phyloP scores from a whole-genome alignment of 92 coral and sea anemone species.

The Actinernus sp. region DNA sequence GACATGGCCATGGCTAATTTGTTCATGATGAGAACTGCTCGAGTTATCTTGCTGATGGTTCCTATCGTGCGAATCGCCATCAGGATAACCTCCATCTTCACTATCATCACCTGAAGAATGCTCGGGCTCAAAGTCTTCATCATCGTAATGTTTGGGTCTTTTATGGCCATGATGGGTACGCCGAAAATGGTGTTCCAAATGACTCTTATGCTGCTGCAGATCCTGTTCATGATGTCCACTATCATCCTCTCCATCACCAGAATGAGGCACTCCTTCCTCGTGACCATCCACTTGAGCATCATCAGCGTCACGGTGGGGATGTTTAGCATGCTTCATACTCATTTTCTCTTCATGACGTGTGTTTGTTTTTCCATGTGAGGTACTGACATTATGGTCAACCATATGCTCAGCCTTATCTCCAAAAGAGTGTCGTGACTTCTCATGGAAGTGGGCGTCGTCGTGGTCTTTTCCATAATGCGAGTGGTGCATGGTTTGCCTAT shows the following conservation, averaged over 20 bases:
- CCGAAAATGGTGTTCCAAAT: neutral
- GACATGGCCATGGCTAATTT: too few species aligned
- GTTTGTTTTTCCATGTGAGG: too few species aligned
- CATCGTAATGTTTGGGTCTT: neutral
- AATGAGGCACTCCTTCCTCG: neutral
- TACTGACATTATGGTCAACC: too few species aligned
- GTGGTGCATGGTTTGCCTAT: neutral
- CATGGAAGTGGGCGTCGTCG: too few species aligned
- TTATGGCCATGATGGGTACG: neutral
- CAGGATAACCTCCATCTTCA: neutral
- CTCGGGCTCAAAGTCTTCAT: neutral
- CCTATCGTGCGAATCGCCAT: neutral
- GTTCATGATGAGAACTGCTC: too few species aligned
- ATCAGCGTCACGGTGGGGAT: neutral
- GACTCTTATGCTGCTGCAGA: neutral
- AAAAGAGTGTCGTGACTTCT: too few species aligned
- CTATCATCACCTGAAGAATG: neutral
- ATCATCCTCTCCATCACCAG: neutral
- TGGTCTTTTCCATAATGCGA: conserved; percentile 10
- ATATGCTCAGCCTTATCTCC: too few species aligned
- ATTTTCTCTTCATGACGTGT: too few species aligned
- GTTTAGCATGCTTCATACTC: too few species aligned
- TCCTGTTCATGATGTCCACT: neutral
- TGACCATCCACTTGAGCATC: neutral
- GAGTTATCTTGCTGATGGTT: neutral